Base-by-base conservation (phyloP, 2,888 invertebrate species). In the Himalopsyche japonica region DNA sequence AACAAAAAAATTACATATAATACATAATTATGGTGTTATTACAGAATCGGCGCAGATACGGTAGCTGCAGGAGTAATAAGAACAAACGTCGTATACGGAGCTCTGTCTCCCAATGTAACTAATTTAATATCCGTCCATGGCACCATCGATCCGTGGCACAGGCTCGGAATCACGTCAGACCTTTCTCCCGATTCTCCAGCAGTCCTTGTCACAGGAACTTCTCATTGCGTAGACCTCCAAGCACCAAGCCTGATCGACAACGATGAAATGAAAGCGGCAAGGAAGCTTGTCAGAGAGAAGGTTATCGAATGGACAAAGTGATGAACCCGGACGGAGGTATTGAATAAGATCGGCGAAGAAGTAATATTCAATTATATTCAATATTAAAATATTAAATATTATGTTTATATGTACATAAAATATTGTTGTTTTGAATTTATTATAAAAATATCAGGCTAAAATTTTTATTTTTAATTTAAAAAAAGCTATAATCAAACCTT, bases 71-170 rank as follows among this genome's bases (percentile, higher is more conserved):
- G 92, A 1, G 91, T 91, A 4, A 90, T 90, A 0, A 90, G 93
- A 24, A 92, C 93, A 2, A 93, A 94, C 88, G 87, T 90, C 1
- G 89, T 92, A 83, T 94, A 92, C 87, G 93, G 93, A 0, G 93
- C 92, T 0, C 87, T 91, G 27, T 77, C 89, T 18, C 93, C 93
- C 0, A 89, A 91, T 57, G 91, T 93, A 1, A 92, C 91, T 87
- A 93, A 92, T 87, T 93, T 94, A 0, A 91, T 94, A 86, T 93
- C 93, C 88, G 92, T 93, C 30, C 93, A 94, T 88, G 94, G 94
- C 1, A 88, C 90, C 77, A 89, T 93, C 43, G 93, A 94, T 88
- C 94, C 94, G 0, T 94, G 93, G 94, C 93, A 91, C 83, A 90
- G 91, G 20, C 90, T 94, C 6, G 93, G 93, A 2, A 91, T 93